phyloP scores from a whole-genome alignment of 2,888 invertebrate species.

The Hyposoter dolosus region DNA sequence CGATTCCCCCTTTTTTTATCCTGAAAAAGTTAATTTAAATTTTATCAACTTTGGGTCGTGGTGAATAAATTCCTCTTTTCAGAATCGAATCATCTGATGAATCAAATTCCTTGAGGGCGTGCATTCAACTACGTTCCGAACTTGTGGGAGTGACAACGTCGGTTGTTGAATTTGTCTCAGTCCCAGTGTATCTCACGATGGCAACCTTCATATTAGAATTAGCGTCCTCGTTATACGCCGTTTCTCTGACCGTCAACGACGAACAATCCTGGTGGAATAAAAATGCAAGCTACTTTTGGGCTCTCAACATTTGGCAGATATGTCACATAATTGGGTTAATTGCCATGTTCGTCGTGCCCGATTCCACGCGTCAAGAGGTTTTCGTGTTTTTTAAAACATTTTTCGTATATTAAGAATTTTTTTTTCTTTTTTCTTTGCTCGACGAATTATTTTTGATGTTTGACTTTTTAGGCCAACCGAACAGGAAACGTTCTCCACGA shows the following conservation, averaged over 20 bases:
- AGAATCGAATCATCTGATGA: constrained; percentile 17
- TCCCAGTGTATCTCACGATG: constrained; percentile 51
- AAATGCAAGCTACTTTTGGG: background rate
- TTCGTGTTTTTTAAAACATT: background rate
- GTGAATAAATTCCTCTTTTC: background rate
- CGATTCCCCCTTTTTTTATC: background rate
- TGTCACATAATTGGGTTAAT: background rate
- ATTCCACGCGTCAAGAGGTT: background rate
- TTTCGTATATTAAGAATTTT: background rate
- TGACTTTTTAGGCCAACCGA: constrained; percentile 46
- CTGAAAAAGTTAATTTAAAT: no score
- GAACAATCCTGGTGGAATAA: constrained; percentile 1
- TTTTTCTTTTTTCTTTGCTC: background rate
- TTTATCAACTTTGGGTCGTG: no score
- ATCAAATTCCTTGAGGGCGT: constrained; percentile 33
- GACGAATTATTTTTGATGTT: background rate
- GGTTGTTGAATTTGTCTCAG: constrained; percentile 40
- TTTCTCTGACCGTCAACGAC: background rate
- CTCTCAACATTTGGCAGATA: background rate
- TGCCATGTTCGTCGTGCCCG: background rate
- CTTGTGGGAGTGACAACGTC: constrained; percentile 34
- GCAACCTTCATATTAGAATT: constrained; percentile 42
- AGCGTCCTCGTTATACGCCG: constrained; percentile 30
- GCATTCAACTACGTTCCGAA: constrained; percentile 32
- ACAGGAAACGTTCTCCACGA: constrained; percentile 32